A percentile compares a stretch with the other conserved stretches of the same genome.
These are phyloP conservation scores for Abrostola triplasia DNA, from an alignment of 2,888 invertebrate genomes.

Conservation along the genomic window DNA sequence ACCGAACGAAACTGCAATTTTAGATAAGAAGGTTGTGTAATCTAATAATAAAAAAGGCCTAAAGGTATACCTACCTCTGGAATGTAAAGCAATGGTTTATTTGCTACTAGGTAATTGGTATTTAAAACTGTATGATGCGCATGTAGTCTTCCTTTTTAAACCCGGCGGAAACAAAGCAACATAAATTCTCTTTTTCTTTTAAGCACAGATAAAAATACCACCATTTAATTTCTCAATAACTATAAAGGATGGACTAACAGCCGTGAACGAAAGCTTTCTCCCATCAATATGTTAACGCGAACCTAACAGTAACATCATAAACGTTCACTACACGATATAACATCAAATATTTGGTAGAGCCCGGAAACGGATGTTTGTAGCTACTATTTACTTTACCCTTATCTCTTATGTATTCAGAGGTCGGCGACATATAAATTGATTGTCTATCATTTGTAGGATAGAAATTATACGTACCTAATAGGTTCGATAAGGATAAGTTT, in stretches of 20 bases:
- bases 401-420: slow-evolving; percentile 49
- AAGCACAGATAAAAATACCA: slow-evolving; percentile 22
- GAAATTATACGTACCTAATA: background rate
- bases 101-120: no score
- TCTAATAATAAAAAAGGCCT: no score
- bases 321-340: slow-evolving; percentile 44
- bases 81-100: no score
- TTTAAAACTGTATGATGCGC: no score
- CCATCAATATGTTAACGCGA: slow-evolving; percentile 17
- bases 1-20: no score
- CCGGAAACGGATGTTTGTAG: slow-evolving; percentile 69
- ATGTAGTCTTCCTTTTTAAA: background rate
- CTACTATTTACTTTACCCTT: slow-evolving; percentile 62
- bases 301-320: slow-evolving; percentile 23
- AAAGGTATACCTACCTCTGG: no score
- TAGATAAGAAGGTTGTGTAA: no score
- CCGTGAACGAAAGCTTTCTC: slow-evolving; percentile 20
- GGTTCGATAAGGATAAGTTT: background rate
- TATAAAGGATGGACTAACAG: slow-evolving; percentile 13
- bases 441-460: slow-evolving; percentile 14
- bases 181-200: background rate
- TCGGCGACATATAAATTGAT: slow-evolving; percentile 49
- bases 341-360: slow-evolving; percentile 40
- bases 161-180: no score
- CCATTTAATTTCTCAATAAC: slow-evolving; percentile 23